Evolutionary conservation across 2,113 vertebrate species (phyloP), one percentile per base, ranked within the genome.

Genomic region (Cavia porcellus): DNA sequence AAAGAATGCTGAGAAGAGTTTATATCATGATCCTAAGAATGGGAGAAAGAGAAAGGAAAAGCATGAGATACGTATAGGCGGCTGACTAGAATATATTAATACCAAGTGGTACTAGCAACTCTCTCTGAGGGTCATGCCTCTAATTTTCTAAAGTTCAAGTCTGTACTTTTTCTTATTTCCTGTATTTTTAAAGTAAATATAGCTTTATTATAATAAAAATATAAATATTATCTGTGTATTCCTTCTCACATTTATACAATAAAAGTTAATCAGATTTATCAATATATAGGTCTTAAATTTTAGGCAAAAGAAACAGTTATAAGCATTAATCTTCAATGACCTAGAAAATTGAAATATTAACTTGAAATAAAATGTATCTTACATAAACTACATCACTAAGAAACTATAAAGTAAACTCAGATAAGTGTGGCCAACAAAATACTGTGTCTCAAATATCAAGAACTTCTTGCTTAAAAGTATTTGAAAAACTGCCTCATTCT

Each of bases 341-440:
- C 19, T 90, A 28, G 57, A 92, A 95, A 88, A 90, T 1, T 92
- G 30, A 85, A 95, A 70, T 15, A 82, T 30, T 22, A 95, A 81
- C 50, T 45, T 68, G 19, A 55, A 45, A 12, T 28, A 52, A 93
- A 91, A 74, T 59, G 42, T 10, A 52, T 45, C 42, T 72, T 62
- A 74, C 47, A 57, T 50, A 28, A 89, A 93, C 84, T 87, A 52
- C 2, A 90, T 59, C 59, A 55, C 38, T 52, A 66, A 86, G 68
- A 35, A 64, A 28, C 45, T 59, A 28, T 32, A 32, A 86, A 42
- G n/a, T 66, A 68, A 75, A 81, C 52, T 79, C 72, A 32, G 20
- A 74, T 70, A 66, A 90, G 57, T 12, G 1, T 5, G 13, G 7
- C 70, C 80, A 74, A 35, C 30, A 95, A 84, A 62, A 25, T 57